Conservation (phyloP, 2,797 vertebrate species). For the Microhierax caerulescens region DNA sequence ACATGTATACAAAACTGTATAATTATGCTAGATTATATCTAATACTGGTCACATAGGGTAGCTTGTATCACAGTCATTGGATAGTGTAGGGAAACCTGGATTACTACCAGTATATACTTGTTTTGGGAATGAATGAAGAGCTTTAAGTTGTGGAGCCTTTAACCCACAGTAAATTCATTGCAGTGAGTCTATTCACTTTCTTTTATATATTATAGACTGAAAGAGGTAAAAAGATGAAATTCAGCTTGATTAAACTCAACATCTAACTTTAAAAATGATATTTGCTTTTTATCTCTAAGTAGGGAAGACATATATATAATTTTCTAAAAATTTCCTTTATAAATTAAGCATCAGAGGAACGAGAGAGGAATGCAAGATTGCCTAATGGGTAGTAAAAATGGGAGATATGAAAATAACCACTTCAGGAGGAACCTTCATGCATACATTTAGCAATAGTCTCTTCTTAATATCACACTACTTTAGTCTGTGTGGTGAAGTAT, state of each 20-base stretch:
- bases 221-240: not conserved
- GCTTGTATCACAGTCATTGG: not conserved
- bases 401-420: not conserved
- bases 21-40: not conserved
- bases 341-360: not conserved
- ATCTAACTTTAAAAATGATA: not conserved
- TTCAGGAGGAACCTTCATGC: not conserved
- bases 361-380: not conserved
- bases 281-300: not conserved
- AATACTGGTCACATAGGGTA: not conserved
- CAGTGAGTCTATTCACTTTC: not conserved
- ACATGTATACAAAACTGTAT: not conserved
- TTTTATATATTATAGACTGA: not conserved
- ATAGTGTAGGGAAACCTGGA: not conserved
- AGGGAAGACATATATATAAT: not conserved
- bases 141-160: not conserved
- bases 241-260: not conserved
- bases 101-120: not conserved
- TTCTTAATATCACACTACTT: not conserved
- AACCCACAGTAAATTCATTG: not conserved
- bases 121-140: not conserved
- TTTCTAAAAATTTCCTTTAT: not conserved
- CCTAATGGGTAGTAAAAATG: not conserved
- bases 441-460: not conserved
- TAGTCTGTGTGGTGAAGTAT: not conserved